Evolutionary conservation across 2,113 vertebrate species (phyloP), one percentile per base, ranked within the genome.

Genomic region (Nestor notabilis): DNA sequence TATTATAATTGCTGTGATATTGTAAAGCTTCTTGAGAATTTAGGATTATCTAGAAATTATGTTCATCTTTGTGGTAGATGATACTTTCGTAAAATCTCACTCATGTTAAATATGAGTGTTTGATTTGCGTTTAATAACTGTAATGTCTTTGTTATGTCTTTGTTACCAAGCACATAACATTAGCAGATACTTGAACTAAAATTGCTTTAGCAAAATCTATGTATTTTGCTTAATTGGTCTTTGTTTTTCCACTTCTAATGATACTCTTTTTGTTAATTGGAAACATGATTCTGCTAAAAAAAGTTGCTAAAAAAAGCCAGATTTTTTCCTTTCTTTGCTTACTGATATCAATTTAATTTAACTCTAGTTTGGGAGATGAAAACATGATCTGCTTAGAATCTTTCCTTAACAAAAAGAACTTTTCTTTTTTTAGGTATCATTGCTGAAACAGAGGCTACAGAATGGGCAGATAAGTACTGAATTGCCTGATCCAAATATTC

Each of bases 361-460:
- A 52, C 25, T n/a, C 10, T 55, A 19, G 7, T 94, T 93, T 61
- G 76, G 49, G 71, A 87, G 72, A 47, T 66, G 24, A 33, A 78
- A 90, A 79, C 18, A 14, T 20, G 24, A 55, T 55, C 23, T 85
- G 11, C 35, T 60, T 84, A 61, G 44, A 83, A 75, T 68, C 17
- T 61, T 60, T 78, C 78, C 61, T 88, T 83, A 88, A 86, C 64
- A 43, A 80, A 91, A 64, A 82, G 7, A n/a, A 18, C 14, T 15
- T 10, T 58, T n/a, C 23, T 53, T 93, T 93, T 23, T 94, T 88
- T 96, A 99, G 99, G 99, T 99, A 71, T 98, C 96, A 7, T 96
- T 99, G 89, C 98, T 99, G 96, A 99, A 99, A 94, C 99, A 99
- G 83, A 97, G 98, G 39, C 92, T 98, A 56, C 98, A 97, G 58